Evolutionary conservation across 2,888 invertebrate species (phyloP).

Genomic region (Xanthostigma xanthostigma): DNA sequence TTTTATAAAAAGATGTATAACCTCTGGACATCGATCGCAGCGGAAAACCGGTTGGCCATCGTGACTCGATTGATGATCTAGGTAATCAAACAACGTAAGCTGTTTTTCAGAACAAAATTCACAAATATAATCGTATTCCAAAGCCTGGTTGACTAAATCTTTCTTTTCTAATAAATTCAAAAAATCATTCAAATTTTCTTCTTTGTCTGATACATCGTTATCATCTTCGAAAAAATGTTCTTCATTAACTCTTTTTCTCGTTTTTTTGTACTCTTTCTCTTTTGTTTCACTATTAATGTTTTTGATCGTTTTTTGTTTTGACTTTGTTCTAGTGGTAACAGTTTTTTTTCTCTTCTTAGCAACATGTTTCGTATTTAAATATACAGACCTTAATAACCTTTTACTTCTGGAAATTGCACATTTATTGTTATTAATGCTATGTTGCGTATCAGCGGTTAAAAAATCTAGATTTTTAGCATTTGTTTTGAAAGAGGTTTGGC

Average conservation of each 20-base stretch:
- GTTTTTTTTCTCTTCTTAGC: too few species aligned
- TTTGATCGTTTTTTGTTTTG: too few species aligned
- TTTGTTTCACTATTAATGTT: too few species aligned
- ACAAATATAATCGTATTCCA: constrained; percentile 15
- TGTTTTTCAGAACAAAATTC: constrained; percentile 17
- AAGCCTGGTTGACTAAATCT: constrained; percentile 10
- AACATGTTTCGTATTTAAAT: too few species aligned
- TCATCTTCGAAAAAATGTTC: constrained; percentile 6
- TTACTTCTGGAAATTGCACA: too few species aligned
- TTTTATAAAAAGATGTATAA: constrained; percentile 4
- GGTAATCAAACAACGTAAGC: constrained; percentile 16
- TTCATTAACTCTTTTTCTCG: neutral
- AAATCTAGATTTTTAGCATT: neutral
- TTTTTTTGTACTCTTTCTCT: too few species aligned
- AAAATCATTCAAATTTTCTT: constrained; percentile 5
- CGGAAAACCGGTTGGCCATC: constrained; percentile 19
- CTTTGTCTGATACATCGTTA: constrained; percentile 6
- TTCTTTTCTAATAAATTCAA: neutral
- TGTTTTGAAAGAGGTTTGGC: neutral
- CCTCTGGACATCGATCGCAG: constrained; percentile 19
- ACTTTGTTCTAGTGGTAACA: too few species aligned
- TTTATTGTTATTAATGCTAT: neutral
- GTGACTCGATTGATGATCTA: constrained; percentile 20
- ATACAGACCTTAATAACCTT: too few species aligned
- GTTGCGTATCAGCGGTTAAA: neutral